A percentile compares a stretch with the other conserved stretches of the same genome.
Conservation (phyloP, 1,140 invertebrate species). For the Adoxophyes honmai region DNA sequence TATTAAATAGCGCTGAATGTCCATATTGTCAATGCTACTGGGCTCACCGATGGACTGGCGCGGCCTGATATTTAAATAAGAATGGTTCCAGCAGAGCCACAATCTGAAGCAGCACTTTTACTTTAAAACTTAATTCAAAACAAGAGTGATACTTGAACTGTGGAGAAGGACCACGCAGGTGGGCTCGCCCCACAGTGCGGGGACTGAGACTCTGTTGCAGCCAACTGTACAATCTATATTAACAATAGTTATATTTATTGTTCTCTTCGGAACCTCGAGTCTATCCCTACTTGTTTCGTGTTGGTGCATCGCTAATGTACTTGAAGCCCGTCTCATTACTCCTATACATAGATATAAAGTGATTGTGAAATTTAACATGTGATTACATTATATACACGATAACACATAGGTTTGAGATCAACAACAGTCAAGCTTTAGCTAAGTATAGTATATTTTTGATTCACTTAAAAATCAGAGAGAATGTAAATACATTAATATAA, state of each 20-base stretch:
- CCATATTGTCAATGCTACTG: constrained; percentile 57
- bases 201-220: constrained; percentile 36
- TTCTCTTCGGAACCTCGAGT: constrained; percentile 60
- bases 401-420: constrained; percentile 71
- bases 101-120: background rate
- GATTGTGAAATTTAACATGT: constrained; percentile 71
- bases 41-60: constrained; percentile 31
- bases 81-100: constrained; percentile 33
- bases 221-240: constrained; percentile 27
- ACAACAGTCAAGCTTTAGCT: constrained; percentile 72
- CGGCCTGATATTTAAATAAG: constrained; percentile 30
- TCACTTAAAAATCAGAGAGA: constrained; percentile 39
- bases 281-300: constrained; percentile 63
- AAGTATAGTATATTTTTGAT: constrained; percentile 44
- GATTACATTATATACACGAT: constrained; percentile 74
- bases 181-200: background rate
- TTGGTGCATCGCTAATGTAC: constrained; percentile 64
- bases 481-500: background rate
- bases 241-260: constrained; percentile 43
- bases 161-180: background rate
- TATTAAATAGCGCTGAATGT: constrained; percentile 44
- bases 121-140: too few species aligned
- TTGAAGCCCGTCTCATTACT: constrained; percentile 55
- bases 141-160: too few species aligned
- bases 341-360: constrained; percentile 47